Evolutionary conservation across 2,888 invertebrate species (phyloP), one percentile per base, ranked within the genome.

Genomic region (Zelleria hepariella): DNA sequence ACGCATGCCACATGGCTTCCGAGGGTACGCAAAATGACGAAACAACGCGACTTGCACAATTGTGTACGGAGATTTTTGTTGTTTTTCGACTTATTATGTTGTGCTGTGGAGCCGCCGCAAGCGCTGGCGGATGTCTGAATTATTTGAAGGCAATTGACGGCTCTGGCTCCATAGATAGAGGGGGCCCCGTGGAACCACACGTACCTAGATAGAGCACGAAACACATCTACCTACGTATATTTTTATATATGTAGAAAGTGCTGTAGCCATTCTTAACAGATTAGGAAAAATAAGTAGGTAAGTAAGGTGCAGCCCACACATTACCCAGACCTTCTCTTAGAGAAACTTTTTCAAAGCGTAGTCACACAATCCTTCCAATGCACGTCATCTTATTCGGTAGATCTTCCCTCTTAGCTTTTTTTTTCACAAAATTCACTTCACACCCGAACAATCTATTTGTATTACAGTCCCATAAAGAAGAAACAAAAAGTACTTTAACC

Each of bases 11-110:
- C 78, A 78, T 82, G 86, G 82, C 65, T 67, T 68, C 76, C 71
- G 72, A 70, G 75, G n/a, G 68, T 74, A 85, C 82, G 84, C 84
- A 86, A 85, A 86, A 86, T 84, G 75, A 86, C 80, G 71, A 86
- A 68, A 42, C 70, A 71, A 66, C 70, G 58, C 60, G 68, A 64
- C 70, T 70, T 70, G 61, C 67, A 60, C 65, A 62, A 67, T 71
- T 72, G 27, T 26, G 18, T 54, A 24, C 27, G 21, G n/a, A 26
- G 4, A 7, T n/a, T 76, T 75, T 71, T 66, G 18, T 61, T 58
- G 63, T 75, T 73, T 71, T 69, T 72, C 66, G 60, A 68, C 68
- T 54, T 54, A 54, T 73, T 72, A 73, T 65, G 65, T 65, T 59
- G 68, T 67, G 65, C 66, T 69, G 66, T 64, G 57, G 58, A 20